These are phyloP conservation scores for Hypocryptadius cinnamomeus DNA, from an alignment of 2,113 vertebrate genomes.

Conservation along the genomic window DNA sequence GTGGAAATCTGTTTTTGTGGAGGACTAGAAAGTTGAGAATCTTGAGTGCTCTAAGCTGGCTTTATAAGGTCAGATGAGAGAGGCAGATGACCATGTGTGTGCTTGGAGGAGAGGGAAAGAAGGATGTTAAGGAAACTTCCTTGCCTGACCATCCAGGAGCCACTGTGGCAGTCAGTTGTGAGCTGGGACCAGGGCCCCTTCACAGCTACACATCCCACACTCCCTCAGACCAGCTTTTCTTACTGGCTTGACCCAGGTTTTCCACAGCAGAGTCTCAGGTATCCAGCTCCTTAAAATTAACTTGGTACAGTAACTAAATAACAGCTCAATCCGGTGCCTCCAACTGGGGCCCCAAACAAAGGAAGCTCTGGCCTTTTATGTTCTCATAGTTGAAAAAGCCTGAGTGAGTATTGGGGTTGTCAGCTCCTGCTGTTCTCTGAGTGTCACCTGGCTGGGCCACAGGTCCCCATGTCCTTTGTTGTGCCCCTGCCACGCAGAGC, in stretches of 20 bases:
- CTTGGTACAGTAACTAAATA: not conserved
- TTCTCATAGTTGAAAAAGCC: not conserved
- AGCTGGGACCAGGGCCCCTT: not conserved
- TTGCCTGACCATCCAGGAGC: not conserved
- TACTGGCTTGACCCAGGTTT: not conserved
- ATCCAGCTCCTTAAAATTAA: not conserved
- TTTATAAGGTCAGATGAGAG: not conserved
- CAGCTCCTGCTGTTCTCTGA: not conserved
- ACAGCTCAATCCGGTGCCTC: not conserved
- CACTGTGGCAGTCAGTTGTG: not conserved
- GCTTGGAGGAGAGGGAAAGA: not conserved
- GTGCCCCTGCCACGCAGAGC: not conserved
- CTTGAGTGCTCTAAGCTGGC: not conserved
- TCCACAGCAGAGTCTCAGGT: not conserved
- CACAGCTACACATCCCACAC: not conserved
- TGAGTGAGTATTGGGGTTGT: not conserved
- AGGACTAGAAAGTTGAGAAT: not conserved
- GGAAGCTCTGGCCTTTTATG: not conserved
- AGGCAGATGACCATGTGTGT: not conserved
- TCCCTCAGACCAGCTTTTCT: not conserved
- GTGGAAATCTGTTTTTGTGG: not conserved
- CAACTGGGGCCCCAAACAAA: not conserved
- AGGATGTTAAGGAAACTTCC: not conserved
- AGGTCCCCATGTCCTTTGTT: not conserved
- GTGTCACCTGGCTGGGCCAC: not conserved